phyloP scores from a whole-genome alignment of 2,797 vertebrate species.

The Thripadectes ignobilis region DNA sequence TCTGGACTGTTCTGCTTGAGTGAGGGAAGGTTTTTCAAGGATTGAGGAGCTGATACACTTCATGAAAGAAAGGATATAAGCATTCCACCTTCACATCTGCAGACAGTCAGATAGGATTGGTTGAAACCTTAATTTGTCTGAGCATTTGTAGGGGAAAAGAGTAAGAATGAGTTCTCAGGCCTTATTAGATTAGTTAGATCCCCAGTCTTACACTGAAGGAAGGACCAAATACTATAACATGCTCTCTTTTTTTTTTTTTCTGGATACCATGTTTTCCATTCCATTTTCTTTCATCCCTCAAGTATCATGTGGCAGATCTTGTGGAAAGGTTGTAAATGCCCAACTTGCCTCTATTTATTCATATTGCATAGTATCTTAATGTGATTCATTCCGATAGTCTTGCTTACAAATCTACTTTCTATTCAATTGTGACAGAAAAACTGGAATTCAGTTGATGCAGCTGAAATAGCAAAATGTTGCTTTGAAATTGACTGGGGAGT shows the following conservation, averaged over 20 bases:
- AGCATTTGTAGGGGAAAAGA: neutral
- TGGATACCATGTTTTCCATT: neutral
- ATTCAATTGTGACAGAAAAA: neutral
- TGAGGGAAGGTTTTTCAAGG: neutral
- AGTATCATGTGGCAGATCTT: neutral
- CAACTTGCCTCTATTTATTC: neutral
- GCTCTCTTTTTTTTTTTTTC: neutral
- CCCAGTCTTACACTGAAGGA: neutral
- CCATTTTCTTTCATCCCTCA: neutral
- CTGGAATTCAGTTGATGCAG: neutral
- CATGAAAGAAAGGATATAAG: neutral
- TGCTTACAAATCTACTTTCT: neutral
- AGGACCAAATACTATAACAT: neutral
- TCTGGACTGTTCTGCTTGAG: neutral
- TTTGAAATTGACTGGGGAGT: neutral
- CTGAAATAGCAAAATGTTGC: neutral
- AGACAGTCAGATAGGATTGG: neutral
- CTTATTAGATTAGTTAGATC: neutral
- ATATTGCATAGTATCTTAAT: rapidly evolving
- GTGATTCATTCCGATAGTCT: neutral
- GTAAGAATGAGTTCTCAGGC: neutral
- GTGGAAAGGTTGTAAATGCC: neutral
- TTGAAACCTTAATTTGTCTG: neutral
- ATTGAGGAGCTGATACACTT: neutral
- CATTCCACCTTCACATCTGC: neutral